phyloP scores from a whole-genome alignment of 2,888 invertebrate genomes.

The Yponomeuta plumbellus region DNA sequence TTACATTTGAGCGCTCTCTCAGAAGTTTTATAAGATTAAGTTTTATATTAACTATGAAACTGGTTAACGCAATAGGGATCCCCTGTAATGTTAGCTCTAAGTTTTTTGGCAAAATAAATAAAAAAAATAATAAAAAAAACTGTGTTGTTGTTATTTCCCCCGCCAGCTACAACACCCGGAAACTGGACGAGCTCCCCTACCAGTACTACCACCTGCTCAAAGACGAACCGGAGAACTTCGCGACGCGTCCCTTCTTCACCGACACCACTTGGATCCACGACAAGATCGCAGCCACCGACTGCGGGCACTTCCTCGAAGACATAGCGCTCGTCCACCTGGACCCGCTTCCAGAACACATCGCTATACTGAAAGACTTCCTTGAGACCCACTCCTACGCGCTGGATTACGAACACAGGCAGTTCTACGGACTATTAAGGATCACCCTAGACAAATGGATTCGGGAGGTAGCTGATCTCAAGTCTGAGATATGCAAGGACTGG shows the following conservation, averaged over 20 bases:
- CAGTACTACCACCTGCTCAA: slow-evolving; percentile 80
- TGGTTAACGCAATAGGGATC: too few species aligned
- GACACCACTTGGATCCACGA: slow-evolving; percentile 87
- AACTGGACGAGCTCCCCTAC: slow-evolving; percentile 88
- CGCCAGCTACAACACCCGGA: slow-evolving; percentile 84
- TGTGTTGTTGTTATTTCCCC: too few species aligned
- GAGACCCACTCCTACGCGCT: slow-evolving; percentile 83
- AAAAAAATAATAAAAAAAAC: too few species aligned
- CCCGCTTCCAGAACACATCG: slow-evolving; percentile 69
- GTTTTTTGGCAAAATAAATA: too few species aligned
- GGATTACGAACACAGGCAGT: slow-evolving; percentile 88
- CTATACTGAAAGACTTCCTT: slow-evolving; percentile 81
- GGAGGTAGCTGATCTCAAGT: slow-evolving; percentile 48
- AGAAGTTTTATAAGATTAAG: too few species aligned
- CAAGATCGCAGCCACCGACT: slow-evolving; percentile 86
- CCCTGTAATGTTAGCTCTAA: too few species aligned
- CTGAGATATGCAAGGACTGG: slow-evolving; percentile 62
- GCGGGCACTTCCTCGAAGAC: slow-evolving; percentile 86
- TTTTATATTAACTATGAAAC: too few species aligned
- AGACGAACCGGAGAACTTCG: slow-evolving; percentile 73
- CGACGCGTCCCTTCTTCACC: slow-evolving; percentile 82
- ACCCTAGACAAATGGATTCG: slow-evolving; percentile 56
- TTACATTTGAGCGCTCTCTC: too few species aligned
- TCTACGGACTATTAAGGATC: slow-evolving; percentile 80
- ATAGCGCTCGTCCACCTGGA: slow-evolving; percentile 75